A percentile compares a stretch with the other conserved stretches of the same genome.
phyloP scores from a whole-genome alignment of 2,888 invertebrate species.

The Amiota mariae region DNA sequence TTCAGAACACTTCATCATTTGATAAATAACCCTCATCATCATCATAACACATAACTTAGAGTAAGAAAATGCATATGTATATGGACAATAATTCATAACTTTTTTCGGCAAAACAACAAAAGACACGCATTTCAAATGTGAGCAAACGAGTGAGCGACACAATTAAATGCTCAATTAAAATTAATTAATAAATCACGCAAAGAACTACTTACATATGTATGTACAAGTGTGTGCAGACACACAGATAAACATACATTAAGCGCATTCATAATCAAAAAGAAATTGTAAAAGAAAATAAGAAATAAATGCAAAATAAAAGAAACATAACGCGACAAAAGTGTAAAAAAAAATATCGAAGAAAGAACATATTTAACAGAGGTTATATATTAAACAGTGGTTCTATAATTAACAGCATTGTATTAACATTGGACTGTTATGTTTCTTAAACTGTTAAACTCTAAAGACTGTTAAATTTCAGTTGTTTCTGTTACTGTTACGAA shows the following conservation, averaged over 20 bases:
- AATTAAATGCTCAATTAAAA: conserved; percentile 30
- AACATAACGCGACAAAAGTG: not conserved
- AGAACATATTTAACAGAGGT: not conserved
- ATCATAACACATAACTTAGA: not conserved
- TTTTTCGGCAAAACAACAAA: conserved; percentile 14
- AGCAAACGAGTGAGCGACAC: conserved; percentile 3
- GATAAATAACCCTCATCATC: too few species aligned
- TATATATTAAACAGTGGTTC: not conserved
- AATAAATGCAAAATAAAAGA: not conserved
- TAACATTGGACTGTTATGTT: conserved; percentile 29
- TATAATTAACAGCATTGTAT: not conserved
- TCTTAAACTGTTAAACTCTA: conserved; percentile 18
- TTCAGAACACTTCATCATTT: too few species aligned
- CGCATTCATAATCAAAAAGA: not conserved
- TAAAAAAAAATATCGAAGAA: conserved; percentile 5
- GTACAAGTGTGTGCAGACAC: not conserved
- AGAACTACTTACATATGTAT: conserved; percentile 13
- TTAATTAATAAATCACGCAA: conserved; percentile 34
- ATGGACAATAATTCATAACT: not conserved
- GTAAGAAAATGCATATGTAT: not conserved
- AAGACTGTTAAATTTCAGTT: not conserved
- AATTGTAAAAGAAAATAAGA: not conserved
- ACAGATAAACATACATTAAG: not conserved
- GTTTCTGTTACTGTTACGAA: not conserved
- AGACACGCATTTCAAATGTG: conserved; percentile 1